Conservation (phyloP, 2,797 vertebrate genomes). For the Cossypha niveicapilla region DNA sequence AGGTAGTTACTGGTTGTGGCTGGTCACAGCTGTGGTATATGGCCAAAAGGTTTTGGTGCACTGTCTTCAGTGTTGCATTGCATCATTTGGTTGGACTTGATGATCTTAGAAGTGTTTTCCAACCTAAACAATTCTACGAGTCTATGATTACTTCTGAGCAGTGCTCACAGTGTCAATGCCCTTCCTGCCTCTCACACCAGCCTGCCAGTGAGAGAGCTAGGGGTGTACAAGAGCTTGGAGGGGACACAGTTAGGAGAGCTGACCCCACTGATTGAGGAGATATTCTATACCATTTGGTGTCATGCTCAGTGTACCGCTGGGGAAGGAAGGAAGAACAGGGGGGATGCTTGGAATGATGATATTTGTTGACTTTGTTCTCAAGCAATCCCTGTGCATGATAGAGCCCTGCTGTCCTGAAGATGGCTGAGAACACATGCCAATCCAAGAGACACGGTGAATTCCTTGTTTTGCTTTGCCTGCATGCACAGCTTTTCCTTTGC, state of each 20-base stretch:
- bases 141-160: background rate
- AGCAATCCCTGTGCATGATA: background rate
- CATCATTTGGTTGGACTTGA: background rate
- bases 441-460: background rate
- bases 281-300: rapidly evolving
- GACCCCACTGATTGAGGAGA: background rate
- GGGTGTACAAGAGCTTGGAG: background rate
- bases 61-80: background rate
- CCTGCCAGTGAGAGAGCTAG: background rate
- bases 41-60: background rate
- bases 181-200: background rate
- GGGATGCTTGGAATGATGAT: rapidly evolving
- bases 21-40: background rate
- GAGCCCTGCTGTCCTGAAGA: background rate
- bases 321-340: background rate
- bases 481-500: background rate
- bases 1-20: background rate
- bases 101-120: background rate
- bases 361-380: background rate
- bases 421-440: background rate
- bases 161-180: background rate
- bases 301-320: background rate
- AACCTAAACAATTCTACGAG: background rate
- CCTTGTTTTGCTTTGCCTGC: background rate
- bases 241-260: background rate